Evolutionary conservation across 2,113 vertebrate genomes (phyloP).

Genomic region (Pachycephala philippinensis): DNA sequence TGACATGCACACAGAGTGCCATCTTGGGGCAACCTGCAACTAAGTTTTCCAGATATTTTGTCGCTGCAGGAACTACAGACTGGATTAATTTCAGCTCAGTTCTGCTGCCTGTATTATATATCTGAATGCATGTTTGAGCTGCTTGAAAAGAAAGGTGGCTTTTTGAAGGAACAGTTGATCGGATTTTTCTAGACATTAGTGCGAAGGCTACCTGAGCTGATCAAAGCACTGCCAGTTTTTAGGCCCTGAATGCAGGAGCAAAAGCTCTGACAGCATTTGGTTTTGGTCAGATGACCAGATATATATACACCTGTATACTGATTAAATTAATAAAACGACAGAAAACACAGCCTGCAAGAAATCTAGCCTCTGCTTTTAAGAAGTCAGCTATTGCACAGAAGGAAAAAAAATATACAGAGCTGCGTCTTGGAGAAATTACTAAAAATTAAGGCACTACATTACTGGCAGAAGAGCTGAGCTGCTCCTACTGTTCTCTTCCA

Average conservation of each 20-base stretch:
- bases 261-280: background rate
- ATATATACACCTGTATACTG: background rate
- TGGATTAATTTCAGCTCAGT: background rate
- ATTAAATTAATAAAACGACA: background rate
- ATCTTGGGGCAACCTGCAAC: constrained; percentile 28
- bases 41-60: background rate
- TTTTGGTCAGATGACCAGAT: background rate
- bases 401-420: rapidly evolving
- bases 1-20: background rate
- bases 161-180: background rate
- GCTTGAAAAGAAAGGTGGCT: background rate
- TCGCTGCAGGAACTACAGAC: background rate
- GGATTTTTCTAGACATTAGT: background rate
- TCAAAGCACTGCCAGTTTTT: background rate
- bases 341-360: background rate
- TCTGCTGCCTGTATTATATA: background rate
- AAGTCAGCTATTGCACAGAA: background rate
- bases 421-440: background rate
- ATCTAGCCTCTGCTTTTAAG: background rate
- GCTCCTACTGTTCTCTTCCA: background rate
- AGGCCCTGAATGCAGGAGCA: background rate
- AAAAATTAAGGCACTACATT: background rate
- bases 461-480: background rate
- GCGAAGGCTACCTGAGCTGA: background rate
- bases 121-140: background rate